Evolutionary conservation across 35 echinoderm and acorn worm genomes (phyloP), one percentile per base, ranked within the genome.

Genomic region (Acanthaster planci): DNA sequence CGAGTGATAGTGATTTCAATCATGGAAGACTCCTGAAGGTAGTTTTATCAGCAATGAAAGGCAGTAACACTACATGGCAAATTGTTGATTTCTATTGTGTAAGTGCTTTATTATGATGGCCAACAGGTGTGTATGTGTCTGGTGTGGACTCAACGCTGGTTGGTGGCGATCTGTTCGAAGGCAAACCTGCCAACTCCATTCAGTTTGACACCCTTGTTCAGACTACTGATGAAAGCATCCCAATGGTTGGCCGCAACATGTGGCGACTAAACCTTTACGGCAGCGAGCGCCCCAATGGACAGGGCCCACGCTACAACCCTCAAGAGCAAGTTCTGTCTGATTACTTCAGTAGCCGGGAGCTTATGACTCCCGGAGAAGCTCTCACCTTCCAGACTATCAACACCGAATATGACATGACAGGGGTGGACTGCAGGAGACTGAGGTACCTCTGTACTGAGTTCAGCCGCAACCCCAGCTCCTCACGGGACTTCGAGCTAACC

Each of bases 321-420:
- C 91, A 93, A 60, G 54, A 84, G 19, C 91, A 93, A 44, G 81
- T 93, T 36, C 58, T 93, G 29, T 84, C 83, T 23, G 80, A 67
- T 21, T 93, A 93, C 77, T 82, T 89, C 52, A 82, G 86, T 0
- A 83, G 84, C 55, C 55, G 54, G 31, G 81, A 81, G 17, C 81
- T 93, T 15, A 37, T 84, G 31, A 67, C 47, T 26, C 77, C 81
- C 37, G 92, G 82, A 17, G 85, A 93, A 16, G 36, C 80, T 26
- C 72, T 93, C 7, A 82, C 80, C 59, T 89, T 89, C 55, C 39
- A 47, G 57, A 75, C 54, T 18, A 38, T 93, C 18, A 77, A 55
- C 38, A 50, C 92, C 57, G 80, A 93, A 9, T 93, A 89, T 79
- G 92, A 93, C 60, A 93, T 93, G 92, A 89, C 86, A 18, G 86